Conservation (phyloP, 2,113 vertebrate species). For the Chaetodon trifascialis region DNA sequence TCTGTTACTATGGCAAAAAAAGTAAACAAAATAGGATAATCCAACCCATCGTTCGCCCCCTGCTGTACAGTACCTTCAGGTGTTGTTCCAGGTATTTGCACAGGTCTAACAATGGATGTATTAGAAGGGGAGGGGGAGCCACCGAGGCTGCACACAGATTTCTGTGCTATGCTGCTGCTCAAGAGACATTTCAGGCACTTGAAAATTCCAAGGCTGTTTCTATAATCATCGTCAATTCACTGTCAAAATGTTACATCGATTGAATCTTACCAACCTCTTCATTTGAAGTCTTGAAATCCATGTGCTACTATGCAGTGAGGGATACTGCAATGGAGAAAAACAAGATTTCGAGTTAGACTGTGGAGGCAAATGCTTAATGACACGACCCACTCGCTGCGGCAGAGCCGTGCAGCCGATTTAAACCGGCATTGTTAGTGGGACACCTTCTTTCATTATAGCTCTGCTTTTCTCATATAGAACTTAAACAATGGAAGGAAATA, state of each 20-base stretch:
- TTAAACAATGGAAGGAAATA: conserved; percentile 30
- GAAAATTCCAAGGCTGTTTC: conserved; percentile 37
- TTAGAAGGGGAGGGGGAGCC: background rate
- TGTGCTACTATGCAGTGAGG: conserved; percentile 85
- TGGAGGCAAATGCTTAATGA: conserved; percentile 55
- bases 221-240: conserved; percentile 44
- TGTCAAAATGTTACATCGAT: conserved; percentile 54
- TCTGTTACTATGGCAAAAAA: no score
- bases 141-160: background rate
- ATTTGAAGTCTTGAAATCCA: conserved; percentile 89
- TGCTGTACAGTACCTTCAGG: no score
- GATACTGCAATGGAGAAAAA: conserved; percentile 73
- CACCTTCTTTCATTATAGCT: conserved; percentile 41
- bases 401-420: conserved; percentile 47
- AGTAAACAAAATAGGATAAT: no score
- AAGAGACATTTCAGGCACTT: conserved; percentile 9
- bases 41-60: no score
- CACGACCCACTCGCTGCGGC: conserved; percentile 36
- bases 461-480: conserved; percentile 13
- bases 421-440: conserved; percentile 57
- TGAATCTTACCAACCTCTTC: conserved; percentile 83
- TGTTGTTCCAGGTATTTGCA: background rate
- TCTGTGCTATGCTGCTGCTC: background rate
- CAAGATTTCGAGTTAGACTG: conserved; percentile 51
- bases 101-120: background rate